Evolutionary conservation across 1,140 invertebrate genomes (phyloP).

Genomic region (Liolophura sinensis): DNA sequence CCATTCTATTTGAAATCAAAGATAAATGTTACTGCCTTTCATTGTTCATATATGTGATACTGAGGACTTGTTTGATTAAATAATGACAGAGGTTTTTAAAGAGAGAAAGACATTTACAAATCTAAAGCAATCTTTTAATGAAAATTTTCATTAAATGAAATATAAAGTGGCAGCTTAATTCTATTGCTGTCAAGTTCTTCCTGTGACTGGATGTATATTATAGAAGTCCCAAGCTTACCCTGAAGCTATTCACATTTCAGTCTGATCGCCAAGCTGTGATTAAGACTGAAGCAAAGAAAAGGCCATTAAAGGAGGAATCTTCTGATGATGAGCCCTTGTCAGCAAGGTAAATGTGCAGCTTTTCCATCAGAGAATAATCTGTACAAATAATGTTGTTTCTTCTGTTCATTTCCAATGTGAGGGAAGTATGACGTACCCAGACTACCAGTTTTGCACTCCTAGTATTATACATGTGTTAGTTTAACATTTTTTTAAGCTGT

Average conservation of each 20-base stretch:
- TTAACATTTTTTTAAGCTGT: background rate
- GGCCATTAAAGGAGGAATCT: constrained; percentile 26
- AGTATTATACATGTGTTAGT: background rate
- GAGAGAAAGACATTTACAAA: too few relatives aligned
- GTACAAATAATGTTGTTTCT: background rate
- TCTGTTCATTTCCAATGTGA: background rate
- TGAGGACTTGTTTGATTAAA: background rate
- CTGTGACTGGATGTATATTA: too few relatives aligned
- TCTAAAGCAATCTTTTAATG: background rate
- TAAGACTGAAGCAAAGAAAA: constrained; percentile 10
- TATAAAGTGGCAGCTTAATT: too few relatives aligned
- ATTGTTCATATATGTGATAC: constrained; percentile 3
- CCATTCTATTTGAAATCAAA: background rate
- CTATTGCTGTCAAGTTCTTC: too few relatives aligned
- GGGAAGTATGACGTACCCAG: background rate
- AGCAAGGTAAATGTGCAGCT: constrained; percentile 67
- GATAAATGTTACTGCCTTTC: background rate
- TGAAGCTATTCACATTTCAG: background rate
- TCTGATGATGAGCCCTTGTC: constrained; percentile 69
- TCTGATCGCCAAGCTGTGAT: constrained; percentile 24
- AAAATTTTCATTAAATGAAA: too few relatives aligned
- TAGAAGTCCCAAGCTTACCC: too few relatives aligned
- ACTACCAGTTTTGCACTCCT: background rate
- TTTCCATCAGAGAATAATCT: background rate
- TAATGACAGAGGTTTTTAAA: too few relatives aligned